Evolutionary conservation across 2,797 vertebrate genomes (phyloP).

Genomic region (Dromococcyx pavoninus): DNA sequence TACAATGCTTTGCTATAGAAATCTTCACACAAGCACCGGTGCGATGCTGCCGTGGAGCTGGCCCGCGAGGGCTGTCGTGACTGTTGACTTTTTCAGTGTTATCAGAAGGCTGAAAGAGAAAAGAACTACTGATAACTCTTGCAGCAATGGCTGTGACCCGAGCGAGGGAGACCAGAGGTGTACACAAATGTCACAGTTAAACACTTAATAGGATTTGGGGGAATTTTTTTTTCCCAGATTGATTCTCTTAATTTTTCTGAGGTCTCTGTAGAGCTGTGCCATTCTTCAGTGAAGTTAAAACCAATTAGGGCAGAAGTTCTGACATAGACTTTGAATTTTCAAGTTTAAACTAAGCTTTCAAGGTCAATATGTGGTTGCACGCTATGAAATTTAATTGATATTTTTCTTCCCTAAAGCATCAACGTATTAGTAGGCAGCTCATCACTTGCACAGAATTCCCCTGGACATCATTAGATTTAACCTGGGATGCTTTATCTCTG

Average conservation of each 20-base stretch:
- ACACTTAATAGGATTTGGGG: conserved; percentile 26
- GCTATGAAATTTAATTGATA: conserved; percentile 70
- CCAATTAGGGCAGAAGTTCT: conserved; percentile 48
- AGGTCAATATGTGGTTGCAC: conserved; percentile 46
- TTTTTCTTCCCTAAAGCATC: conserved; percentile 58
- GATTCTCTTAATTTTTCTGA: not conserved
- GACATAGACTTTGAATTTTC: conserved; percentile 8
- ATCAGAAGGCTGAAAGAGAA: not conserved
- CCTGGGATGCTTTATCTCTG: conserved; percentile 59
- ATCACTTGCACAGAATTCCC: conserved; percentile 50
- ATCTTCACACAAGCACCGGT: accelerated
- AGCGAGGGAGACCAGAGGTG: not conserved
- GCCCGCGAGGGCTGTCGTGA: accelerated
- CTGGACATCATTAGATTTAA: conserved; percentile 63
- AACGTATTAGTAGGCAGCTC: conserved; percentile 49
- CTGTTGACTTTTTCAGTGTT: not conserved
- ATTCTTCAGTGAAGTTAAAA: conserved; percentile 28
- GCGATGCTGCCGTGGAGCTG: not conserved
- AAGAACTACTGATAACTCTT: not conserved
- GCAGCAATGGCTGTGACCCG: not conserved
- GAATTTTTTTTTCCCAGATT: not conserved
- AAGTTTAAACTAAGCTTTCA: conserved; percentile 58
- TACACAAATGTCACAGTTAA: not conserved
- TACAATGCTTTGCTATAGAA: not conserved
- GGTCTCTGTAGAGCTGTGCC: not conserved